Conservation (phyloP, 2,888 invertebrate genomes). For the Nomada fabriciana region DNA sequence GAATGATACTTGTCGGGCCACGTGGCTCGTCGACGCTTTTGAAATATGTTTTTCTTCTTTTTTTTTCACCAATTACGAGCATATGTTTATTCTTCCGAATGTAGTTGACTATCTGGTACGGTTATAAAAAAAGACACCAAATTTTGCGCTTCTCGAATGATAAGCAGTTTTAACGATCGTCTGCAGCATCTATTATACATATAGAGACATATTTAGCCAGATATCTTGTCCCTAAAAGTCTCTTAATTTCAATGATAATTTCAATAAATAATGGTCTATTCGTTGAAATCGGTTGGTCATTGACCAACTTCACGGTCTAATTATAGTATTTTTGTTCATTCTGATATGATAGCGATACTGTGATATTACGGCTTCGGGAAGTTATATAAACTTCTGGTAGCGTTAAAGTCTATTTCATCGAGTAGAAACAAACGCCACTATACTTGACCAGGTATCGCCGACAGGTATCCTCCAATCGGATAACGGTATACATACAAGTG, state of each 20-base stretch:
- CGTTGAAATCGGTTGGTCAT: slow-evolving; percentile 38
- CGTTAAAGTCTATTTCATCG: slow-evolving; percentile 12
- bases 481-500: slow-evolving; percentile 38
- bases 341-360: slow-evolving; percentile 36
- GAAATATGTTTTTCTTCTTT: not conserved
- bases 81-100: slow-evolving; percentile 16
- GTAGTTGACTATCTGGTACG: not conserved
- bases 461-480: slow-evolving; percentile 39
- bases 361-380: slow-evolving; percentile 26
- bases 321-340: slow-evolving; percentile 9
- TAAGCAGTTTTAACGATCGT: slow-evolving; percentile 15
- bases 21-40: not conserved
- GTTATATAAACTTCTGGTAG: slow-evolving; percentile 46
- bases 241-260: slow-evolving; percentile 26
- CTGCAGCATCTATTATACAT: slow-evolving; percentile 5
- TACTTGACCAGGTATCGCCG: slow-evolving; percentile 15
- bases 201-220: slow-evolving; percentile 7
- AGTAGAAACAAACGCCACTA: slow-evolving; percentile 1
- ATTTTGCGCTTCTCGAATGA: not conserved
- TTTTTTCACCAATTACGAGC: slow-evolving; percentile 7
- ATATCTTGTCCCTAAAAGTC: slow-evolving; percentile 32
- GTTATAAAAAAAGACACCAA: not conserved
- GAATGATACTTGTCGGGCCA: not conserved
- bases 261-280: not conserved
- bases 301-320: slow-evolving; percentile 49